Conservation (phyloP, 1,140 invertebrate genomes). For the Tetragonula clypearis region DNA sequence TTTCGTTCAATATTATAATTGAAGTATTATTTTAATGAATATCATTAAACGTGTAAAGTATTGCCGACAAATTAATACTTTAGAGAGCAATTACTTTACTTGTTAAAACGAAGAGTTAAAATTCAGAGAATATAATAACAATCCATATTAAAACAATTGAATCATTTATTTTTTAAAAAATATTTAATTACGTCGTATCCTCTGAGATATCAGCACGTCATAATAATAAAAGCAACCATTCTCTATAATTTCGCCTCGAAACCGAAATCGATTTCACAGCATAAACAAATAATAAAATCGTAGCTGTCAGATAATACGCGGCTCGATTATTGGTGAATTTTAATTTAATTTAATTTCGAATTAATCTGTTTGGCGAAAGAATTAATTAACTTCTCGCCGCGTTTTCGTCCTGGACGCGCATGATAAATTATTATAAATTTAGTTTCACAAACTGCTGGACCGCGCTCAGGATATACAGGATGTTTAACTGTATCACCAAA, state of each 20-base stretch:
- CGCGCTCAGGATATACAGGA: no score
- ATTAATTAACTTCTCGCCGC: not conserved
- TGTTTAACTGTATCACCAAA: no score
- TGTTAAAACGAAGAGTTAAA: no score
- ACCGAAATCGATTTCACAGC: not conserved
- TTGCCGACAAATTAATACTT: no score
- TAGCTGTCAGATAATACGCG: no score
- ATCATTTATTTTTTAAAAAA: not conserved
- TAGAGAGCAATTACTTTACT: no score
- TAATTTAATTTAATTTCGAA: not conserved
- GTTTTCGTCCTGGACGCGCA: not conserved
- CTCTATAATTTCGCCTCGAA: not conserved
- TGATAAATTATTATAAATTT: not conserved
- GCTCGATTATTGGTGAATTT: not conserved
- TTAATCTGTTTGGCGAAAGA: not conserved
- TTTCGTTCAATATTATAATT: no score
- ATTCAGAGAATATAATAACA: no score
- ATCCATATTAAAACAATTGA: no score
- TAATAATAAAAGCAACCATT: not conserved
- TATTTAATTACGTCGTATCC: not conserved
- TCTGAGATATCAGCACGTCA: not conserved
- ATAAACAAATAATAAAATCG: not conserved
- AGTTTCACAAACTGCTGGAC: not conserved
- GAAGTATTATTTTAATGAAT: no score
- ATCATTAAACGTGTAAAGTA: no score